Conservation (phyloP, 2,797 vertebrate species). For the Choloepus didactylus region DNA sequence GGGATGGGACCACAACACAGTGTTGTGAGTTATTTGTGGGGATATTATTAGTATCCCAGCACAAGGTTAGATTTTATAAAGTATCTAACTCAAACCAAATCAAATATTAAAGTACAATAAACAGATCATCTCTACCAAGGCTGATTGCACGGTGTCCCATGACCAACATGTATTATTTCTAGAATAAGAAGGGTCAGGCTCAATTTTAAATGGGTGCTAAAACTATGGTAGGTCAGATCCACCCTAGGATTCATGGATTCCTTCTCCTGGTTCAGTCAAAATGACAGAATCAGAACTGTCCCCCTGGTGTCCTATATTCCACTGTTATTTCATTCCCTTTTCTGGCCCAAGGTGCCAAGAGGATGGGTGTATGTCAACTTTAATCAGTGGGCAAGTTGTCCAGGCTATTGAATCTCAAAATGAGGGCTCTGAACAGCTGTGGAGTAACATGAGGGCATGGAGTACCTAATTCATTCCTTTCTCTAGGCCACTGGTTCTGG, state of each 20-base stretch:
- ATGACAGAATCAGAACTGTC: neutral
- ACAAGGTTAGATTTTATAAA: constrained; percentile 8
- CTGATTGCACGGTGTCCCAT: neutral
- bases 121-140: neutral
- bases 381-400: neutral
- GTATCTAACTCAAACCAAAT: constrained; percentile 1
- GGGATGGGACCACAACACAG: neutral
- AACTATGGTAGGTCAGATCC: neutral
- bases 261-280: neutral
- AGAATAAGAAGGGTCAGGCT: neutral
- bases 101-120: constrained; percentile 10
- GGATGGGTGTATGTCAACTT: neutral
- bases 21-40: neutral
- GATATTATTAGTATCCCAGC: neutral
- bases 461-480: constrained; percentile 20
- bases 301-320: neutral
- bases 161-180: constrained; percentile 45
- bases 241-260: neutral
- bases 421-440: neutral
- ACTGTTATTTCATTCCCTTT: neutral
- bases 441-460: neutral
- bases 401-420: neutral
- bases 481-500: neutral
- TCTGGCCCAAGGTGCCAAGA: neutral
- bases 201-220: constrained; percentile 2